phyloP scores from a whole-genome alignment of 2,888 invertebrate genomes.

The Synergus umbraculus region DNA sequence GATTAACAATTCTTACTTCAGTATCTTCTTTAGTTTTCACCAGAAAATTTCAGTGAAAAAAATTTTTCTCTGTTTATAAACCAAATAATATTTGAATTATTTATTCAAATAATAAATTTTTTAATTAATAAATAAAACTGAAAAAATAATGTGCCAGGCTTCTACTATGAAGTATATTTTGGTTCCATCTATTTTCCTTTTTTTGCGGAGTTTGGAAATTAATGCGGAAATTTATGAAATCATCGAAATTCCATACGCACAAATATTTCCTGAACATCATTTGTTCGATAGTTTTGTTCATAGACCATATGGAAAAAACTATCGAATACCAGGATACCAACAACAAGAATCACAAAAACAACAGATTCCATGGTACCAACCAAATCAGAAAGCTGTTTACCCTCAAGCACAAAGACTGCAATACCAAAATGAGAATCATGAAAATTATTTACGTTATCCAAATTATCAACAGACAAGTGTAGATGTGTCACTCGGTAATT shows the following conservation, averaged over 20 bases:
- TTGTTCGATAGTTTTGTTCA: background rate
- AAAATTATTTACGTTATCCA: slow-evolving; percentile 3
- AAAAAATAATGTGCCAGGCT: no score
- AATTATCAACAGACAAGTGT: slow-evolving; percentile 32
- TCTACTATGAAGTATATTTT: slow-evolving; percentile 11
- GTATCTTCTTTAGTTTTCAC: no score
- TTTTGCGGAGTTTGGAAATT: background rate
- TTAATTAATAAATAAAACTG: background rate
- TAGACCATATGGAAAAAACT: slow-evolving; percentile 25
- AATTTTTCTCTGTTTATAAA: no score
- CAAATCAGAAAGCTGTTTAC: slow-evolving; percentile 3
- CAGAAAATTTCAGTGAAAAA: no score
- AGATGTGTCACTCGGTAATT: slow-evolving; percentile 50
- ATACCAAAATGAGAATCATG: background rate
- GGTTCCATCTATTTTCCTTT: background rate
- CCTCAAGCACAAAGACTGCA: background rate
- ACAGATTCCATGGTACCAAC: background rate
- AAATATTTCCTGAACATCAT: background rate
- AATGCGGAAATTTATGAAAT: background rate
- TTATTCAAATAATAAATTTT: background rate
- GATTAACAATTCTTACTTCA: no score
- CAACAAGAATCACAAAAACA: slow-evolving; percentile 5
- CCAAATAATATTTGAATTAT: no score
- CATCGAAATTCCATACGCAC: background rate
- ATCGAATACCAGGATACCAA: slow-evolving; percentile 30